Evolutionary conservation across 2,113 vertebrate species (phyloP).

Genomic region (Apteryx owenii): DNA sequence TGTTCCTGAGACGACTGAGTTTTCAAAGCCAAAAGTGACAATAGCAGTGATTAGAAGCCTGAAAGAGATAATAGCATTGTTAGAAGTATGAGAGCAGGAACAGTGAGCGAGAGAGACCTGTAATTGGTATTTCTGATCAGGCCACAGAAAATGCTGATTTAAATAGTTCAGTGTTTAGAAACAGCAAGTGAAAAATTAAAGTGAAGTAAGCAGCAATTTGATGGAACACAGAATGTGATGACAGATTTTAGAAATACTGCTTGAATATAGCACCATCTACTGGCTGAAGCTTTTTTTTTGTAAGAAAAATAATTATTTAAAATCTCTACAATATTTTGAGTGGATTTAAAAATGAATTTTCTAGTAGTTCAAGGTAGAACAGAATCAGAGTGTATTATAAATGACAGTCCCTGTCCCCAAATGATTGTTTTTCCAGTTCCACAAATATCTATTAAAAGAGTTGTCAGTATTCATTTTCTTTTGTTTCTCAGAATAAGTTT

Average conservation of each 20-base stretch:
- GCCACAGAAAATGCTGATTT: neutral
- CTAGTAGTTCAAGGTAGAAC: neutral
- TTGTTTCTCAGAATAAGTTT: neutral
- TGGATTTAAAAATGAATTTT: neutral
- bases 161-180: neutral
- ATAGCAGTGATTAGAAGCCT: neutral
- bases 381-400: neutral
- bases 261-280: slow-evolving; percentile 64
- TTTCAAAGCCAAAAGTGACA: neutral
- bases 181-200: neutral
- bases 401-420: neutral
- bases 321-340: neutral
- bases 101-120: neutral
- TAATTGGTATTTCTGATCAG: neutral
- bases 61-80: neutral
- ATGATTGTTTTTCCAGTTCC: neutral
- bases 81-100: neutral
- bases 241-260: neutral
- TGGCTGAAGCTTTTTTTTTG: neutral
- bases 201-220: neutral
- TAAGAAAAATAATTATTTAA: neutral
- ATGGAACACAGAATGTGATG: neutral
- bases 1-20: neutral
- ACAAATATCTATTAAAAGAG: neutral
- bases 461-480: neutral